Conservation (phyloP, 2,797 vertebrate genomes). For the Pagetopsis macropterus region DNA sequence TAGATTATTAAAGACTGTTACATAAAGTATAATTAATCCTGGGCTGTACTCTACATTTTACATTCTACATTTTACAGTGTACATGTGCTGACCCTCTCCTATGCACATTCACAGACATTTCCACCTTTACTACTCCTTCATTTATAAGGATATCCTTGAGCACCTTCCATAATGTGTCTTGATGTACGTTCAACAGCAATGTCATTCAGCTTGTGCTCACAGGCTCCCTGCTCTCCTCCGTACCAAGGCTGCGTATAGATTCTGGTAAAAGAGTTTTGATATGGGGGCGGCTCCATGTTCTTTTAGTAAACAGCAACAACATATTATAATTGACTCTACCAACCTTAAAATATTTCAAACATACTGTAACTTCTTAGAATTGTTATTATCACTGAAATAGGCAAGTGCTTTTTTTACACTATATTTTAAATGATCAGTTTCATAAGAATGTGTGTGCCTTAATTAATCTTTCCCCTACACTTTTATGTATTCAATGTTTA, state of each 20-base stretch:
- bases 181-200: not conserved
- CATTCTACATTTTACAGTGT: not conserved
- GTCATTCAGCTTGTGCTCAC: constrained; percentile 7
- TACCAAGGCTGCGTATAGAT: constrained; percentile 10
- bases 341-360: constrained; percentile 23
- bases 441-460: not conserved
- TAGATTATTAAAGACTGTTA: not conserved
- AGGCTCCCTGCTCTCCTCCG: constrained; percentile 6
- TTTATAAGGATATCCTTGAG: not conserved
- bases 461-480: not conserved
- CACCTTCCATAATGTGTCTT: not conserved
- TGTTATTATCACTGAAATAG: not conserved
- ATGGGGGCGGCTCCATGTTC: not conserved
- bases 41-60: not conserved
- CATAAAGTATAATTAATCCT: not conserved
- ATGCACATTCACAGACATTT: not conserved
- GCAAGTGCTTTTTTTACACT: constrained; percentile 17
- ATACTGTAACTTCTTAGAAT: not conserved
- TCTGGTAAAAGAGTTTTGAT: constrained; percentile 2
- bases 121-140: not conserved
- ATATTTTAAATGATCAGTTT: not conserved
- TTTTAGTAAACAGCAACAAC: too few species aligned
- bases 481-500: not conserved
- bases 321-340: not conserved
- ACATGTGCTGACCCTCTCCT: not conserved